Conservation (phyloP, 2,888 invertebrate species). For the Cactoblastis cactorum region DNA sequence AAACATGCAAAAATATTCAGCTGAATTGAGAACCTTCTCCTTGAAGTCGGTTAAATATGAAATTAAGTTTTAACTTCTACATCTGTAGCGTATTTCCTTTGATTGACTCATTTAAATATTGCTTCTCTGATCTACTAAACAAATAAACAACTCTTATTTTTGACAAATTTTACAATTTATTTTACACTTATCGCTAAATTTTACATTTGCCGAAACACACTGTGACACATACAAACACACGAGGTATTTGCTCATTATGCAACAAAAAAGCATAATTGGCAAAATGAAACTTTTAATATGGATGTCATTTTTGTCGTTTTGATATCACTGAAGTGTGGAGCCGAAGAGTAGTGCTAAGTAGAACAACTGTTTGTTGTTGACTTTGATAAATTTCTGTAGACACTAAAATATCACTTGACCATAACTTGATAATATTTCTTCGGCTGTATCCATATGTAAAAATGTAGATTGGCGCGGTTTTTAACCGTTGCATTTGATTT, state of each 20-base stretch:
- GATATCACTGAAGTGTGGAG: background rate
- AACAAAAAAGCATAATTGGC: slow-evolving; percentile 72
- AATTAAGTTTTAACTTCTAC: background rate
- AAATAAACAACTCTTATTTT: background rate
- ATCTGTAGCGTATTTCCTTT: background rate
- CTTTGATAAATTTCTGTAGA: background rate
- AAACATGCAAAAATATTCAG: no score
- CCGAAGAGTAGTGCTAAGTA: background rate
- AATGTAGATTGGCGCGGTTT: slow-evolving; percentile 17
- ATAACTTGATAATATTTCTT: slow-evolving; percentile 25
- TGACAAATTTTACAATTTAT: background rate
- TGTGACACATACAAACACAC: slow-evolving; percentile 40
- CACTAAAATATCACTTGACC: background rate
- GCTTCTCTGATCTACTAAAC: slow-evolving; percentile 30
- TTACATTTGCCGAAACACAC: slow-evolving; percentile 46
- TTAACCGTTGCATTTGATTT: slow-evolving; percentile 3
- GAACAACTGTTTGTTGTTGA: background rate
- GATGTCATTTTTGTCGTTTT: slow-evolving; percentile 67
- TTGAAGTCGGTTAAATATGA: no score
- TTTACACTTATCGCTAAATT: slow-evolving; percentile 11
- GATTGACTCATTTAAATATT: slow-evolving; percentile 8
- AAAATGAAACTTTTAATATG: slow-evolving; percentile 51
- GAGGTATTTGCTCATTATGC: slow-evolving; percentile 78
- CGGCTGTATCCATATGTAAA: slow-evolving; percentile 22
- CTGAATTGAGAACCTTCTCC: no score